These are phyloP conservation scores for Sitta carolinensis DNA, from an alignment of 2,797 vertebrate genomes.

Conservation along the genomic window DNA sequence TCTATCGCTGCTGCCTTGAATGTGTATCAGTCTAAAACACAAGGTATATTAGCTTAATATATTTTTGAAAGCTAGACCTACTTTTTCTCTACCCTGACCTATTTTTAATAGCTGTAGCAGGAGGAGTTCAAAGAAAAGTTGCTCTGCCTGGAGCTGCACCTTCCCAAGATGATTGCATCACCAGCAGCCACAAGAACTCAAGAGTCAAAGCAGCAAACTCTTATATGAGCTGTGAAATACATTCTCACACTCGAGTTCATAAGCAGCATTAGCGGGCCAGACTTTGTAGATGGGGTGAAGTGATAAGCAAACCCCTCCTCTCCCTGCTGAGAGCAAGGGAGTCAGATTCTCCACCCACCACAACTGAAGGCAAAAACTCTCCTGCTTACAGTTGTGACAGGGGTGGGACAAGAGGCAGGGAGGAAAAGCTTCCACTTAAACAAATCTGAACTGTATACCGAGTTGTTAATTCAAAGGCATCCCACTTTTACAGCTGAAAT, in stretches of 20 bases:
- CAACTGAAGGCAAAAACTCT: background rate
- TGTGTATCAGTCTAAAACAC: background rate
- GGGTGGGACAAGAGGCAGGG: background rate
- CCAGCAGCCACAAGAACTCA: conserved; percentile 47
- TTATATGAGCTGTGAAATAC: conserved; percentile 15
- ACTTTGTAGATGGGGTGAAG: conserved; percentile 12
- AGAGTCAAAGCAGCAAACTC: background rate
- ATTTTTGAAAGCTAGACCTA: conserved; percentile 5
- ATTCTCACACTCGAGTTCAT: conserved; percentile 41
- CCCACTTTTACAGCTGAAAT: background rate
- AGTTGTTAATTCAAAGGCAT: background rate
- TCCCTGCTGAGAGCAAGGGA: background rate
- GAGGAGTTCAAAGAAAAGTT: conserved; percentile 51
- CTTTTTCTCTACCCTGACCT: conserved; percentile 24
- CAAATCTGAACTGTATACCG: background rate
- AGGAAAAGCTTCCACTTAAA: background rate
- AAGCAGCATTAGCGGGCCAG: background rate
- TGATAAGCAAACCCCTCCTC: conserved; percentile 12
- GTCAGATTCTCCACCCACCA: background rate
- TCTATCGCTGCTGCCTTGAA: background rate
- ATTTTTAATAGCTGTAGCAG: conserved; percentile 47
- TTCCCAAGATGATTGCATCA: conserved; percentile 46
- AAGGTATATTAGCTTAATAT: conserved; percentile 33
- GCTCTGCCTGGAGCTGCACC: conserved; percentile 47
- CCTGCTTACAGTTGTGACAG: background rate